These are phyloP conservation scores for Galagoides demidoff DNA, from an alignment of 2,797 vertebrate species.

Conservation along the genomic window DNA sequence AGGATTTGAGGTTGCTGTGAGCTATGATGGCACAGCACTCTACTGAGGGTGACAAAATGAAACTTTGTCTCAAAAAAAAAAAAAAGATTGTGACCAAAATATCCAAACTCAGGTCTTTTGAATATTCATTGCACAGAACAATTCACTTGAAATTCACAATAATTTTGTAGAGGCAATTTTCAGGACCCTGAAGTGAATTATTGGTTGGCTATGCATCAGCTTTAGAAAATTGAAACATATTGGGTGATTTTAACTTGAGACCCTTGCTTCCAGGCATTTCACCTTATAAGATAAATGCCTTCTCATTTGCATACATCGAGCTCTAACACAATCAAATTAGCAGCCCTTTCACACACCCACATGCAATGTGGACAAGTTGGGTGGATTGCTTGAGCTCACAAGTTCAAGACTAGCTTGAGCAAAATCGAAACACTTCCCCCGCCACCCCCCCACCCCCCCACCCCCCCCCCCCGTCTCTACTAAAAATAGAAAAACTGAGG, in stretches of 20 bases:
- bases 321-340: background rate
- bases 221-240: background rate
- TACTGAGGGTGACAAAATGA: too few relatives aligned
- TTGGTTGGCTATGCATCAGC: background rate
- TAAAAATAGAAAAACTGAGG: too few relatives aligned
- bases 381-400: too few relatives aligned
- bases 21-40: background rate
- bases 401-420: too few relatives aligned
- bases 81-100: background rate
- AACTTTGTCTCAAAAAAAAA: background rate
- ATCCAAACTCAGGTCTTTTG: background rate
- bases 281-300: background rate
- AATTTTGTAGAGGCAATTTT: background rate
- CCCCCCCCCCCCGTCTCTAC: too few relatives aligned
- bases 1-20: background rate
- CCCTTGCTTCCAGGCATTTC: conserved; percentile 31
- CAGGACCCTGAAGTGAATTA: background rate
- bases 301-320: background rate
- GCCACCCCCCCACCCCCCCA: too few relatives aligned
- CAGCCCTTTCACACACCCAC: background rate
- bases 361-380: background rate
- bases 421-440: too few relatives aligned
- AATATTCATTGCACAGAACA: background rate
- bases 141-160: background rate
- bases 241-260: conserved; percentile 19